Conservation (phyloP, 2,888 invertebrate genomes). For the Protonemura montana region DNA sequence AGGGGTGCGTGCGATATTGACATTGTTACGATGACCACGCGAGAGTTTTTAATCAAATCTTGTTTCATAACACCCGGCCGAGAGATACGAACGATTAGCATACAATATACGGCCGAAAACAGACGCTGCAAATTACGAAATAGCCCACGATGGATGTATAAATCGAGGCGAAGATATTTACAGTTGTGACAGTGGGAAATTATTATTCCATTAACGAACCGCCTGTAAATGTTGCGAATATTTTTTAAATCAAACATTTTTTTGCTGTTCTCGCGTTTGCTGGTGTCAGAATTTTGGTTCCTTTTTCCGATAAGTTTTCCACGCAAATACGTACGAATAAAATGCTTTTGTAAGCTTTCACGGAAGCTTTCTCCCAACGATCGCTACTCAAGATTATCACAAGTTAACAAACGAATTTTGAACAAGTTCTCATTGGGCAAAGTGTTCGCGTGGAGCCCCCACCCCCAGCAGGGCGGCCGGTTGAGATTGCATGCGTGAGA, state of each 20-base stretch:
- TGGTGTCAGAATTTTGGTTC: background rate
- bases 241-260: background rate
- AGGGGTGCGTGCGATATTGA: background rate
- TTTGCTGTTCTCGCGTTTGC: background rate
- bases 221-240: background rate
- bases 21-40: slow-evolving; percentile 7
- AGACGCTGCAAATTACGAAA: background rate
- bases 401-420: slow-evolving; percentile 7
- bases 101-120: background rate
- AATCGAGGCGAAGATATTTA: too few relatives aligned
- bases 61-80: background rate
- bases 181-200: background rate
- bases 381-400: background rate
- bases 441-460: too few relatives aligned
- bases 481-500: background rate
- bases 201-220: background rate
- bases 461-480: background rate
- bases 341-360: background rate
- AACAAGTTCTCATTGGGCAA: background rate
- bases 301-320: background rate
- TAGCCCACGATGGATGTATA: background rate
- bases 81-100: background rate
- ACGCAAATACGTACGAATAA: background rate
- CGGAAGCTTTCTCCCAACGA: background rate
- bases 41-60: background rate